Percentiles rank a stretch among this genome's conserved stretches.
Conservation (phyloP, 2,888 invertebrate genomes). For the Stenurella melanura region DNA sequence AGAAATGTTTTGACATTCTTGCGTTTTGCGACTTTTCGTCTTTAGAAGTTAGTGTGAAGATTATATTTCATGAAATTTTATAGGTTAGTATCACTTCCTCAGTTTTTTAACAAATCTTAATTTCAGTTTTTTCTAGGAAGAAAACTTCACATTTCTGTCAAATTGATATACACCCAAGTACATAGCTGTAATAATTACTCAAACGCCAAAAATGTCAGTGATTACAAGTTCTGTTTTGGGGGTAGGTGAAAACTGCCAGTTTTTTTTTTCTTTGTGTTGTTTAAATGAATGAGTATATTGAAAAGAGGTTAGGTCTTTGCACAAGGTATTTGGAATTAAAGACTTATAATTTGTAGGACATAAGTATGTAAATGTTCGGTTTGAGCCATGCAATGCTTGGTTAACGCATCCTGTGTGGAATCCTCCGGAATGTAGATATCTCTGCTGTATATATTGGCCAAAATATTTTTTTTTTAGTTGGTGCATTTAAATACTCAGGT, state of each 20-base stretch:
- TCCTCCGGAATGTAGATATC: too few relatives aligned
- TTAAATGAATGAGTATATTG: background rate
- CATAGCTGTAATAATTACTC: background rate
- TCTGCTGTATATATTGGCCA: too few relatives aligned
- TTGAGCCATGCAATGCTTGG: too few relatives aligned
- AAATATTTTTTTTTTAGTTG: too few relatives aligned
- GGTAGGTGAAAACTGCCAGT: conserved; percentile 26
- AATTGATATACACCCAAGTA: background rate
- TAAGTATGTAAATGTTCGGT: too few relatives aligned
- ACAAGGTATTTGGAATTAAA: background rate
- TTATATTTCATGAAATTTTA: background rate
- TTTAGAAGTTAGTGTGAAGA: background rate
- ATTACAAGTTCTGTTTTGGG: conserved; percentile 3
- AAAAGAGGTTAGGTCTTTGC: background rate
- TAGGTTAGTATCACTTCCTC: background rate
- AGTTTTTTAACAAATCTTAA: background rate
- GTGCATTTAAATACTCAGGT: too few relatives aligned
- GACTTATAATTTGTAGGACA: too few relatives aligned
- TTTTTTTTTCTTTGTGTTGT: background rate
- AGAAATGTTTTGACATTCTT: background rate
- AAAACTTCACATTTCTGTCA: background rate
- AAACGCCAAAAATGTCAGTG: conserved; percentile 11
- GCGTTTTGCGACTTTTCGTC: background rate
- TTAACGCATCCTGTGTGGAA: too few relatives aligned
- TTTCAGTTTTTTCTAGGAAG: background rate